Evolutionary conservation across 2,888 invertebrate genomes (phyloP), one percentile per base, ranked within the genome.

Genomic region (Rotaria socialis): DNA sequence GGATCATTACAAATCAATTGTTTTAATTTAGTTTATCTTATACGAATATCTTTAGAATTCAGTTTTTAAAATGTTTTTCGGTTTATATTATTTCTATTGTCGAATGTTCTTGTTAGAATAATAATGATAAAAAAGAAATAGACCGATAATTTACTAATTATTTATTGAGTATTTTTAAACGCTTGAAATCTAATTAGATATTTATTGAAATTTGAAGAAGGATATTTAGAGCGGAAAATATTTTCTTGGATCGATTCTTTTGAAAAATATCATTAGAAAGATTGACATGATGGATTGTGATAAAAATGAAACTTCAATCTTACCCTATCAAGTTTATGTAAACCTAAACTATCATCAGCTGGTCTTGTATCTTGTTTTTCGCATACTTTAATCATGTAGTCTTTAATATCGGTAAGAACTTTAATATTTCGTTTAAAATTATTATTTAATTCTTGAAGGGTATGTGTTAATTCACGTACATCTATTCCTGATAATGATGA

Each of bases 341-440:
- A 14, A 80, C 47, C 80, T 16, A 16, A 47, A 47, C 35, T 80
- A 47, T 80, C 80, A 47, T 80, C 80, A n/a, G 47, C 47, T 24
- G 47, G 47, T 80, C 80, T 22, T 47, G 80, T 0, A 47, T 43
- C 80, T 80, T 80, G 80, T 80, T 80, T 80, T 47, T 80, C 80
- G 47, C 80, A 80, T 47, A 80, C 80, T 80, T 80, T 80, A 11
- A 35, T 14, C 7, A 80, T 80, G 35, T 47, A 80, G 47, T 80
- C 80, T 47, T 80, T 80, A 14, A 80, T 47, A 16, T 80, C 80
- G 14, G 43, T 43, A 41, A 80, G 35, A 47, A 80, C 47, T 47
- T 80, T 80, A 47, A 80, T 47, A 80, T 80, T 80, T 80, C 11
- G 47, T 47, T 80, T 80, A n/a, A 80, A 80, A 80, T 80, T 80